A percentile compares a stretch with the other conserved stretches of the same genome.
These are phyloP conservation scores for Trichopria drosophilae DNA, from an alignment of 2,888 invertebrate genomes.

Conservation along the genomic window DNA sequence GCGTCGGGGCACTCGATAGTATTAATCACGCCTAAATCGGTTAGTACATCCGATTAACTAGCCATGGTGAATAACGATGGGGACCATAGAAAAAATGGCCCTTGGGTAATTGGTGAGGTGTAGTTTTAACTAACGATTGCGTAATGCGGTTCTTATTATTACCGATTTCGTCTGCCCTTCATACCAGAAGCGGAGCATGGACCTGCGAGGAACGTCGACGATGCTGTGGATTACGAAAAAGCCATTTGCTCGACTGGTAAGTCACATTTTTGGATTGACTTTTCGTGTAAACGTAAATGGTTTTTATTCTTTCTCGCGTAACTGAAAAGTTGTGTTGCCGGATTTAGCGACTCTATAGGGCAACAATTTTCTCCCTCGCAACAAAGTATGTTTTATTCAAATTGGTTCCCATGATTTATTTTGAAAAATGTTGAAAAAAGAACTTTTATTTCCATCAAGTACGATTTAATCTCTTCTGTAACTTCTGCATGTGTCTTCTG, in stretches of 20 bases:
- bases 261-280: constrained; percentile 19
- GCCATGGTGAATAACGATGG: constrained; percentile 29
- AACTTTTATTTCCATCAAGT: no score
- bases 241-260: constrained; percentile 69
- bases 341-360: no score
- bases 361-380: no score
- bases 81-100: constrained; percentile 24
- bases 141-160: constrained; percentile 15
- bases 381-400: no score
- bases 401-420: no score
- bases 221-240: constrained; percentile 67
- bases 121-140: constrained; percentile 8
- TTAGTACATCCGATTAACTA: no score
- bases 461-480: no score
- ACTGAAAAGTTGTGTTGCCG: no score
- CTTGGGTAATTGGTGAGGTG: constrained; percentile 32
- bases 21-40: no score
- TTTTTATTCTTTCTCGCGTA: background rate
- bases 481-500: no score
- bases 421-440: no score
- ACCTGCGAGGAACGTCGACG: constrained; percentile 29
- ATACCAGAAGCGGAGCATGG: background rate
- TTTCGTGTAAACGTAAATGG: constrained; percentile 4
- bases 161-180: constrained; percentile 4
- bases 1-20: no score